These are phyloP conservation scores for Acropora tenuis DNA, from an alignment of 64 coral and sea anemone species.

Conservation along the genomic window DNA sequence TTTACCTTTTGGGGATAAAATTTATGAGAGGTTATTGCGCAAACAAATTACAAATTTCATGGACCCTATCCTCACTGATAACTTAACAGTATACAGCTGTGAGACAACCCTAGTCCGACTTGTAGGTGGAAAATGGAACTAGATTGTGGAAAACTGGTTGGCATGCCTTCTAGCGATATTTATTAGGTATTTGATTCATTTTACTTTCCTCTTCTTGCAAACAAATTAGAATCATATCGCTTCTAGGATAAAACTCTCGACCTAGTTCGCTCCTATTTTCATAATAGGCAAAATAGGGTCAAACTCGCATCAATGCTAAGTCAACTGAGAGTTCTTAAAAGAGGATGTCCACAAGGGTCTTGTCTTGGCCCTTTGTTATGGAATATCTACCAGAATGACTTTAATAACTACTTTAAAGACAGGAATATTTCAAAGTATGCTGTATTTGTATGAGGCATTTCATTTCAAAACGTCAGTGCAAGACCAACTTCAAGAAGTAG, in stretches of 20 bases:
- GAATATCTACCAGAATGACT: slow-evolving; percentile 2
- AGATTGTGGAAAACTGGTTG: slow-evolving; percentile 14
- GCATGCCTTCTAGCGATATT: slow-evolving; percentile 54
- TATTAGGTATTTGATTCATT: slow-evolving; percentile 58
- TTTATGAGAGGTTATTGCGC: no score
- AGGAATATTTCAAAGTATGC: slow-evolving; percentile 35
- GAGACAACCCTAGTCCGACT: slow-evolving; percentile 41
- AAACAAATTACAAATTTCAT: no score
- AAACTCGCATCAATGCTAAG: slow-evolving; percentile 34
- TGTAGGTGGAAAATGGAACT: slow-evolving; percentile 26
- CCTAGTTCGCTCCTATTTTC: slow-evolving; percentile 54
- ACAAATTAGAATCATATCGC: no score
- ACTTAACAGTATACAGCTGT: background rate
- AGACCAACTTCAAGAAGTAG: background rate
- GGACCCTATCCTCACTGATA: no score
- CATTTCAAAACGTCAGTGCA: no score
- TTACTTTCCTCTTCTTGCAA: slow-evolving; percentile 23
- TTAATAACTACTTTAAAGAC: slow-evolving; percentile 31
- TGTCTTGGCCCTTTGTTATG: slow-evolving; percentile 29
- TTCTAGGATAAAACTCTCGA: background rate
- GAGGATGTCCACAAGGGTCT: slow-evolving; percentile 57
- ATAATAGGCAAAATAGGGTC: background rate
- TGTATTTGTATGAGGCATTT: no score
- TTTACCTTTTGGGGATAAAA: no score
- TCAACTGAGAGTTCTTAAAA: background rate